Evolutionary conservation across 2,888 invertebrate species (phyloP).

Genomic region (Phania funesta): DNA sequence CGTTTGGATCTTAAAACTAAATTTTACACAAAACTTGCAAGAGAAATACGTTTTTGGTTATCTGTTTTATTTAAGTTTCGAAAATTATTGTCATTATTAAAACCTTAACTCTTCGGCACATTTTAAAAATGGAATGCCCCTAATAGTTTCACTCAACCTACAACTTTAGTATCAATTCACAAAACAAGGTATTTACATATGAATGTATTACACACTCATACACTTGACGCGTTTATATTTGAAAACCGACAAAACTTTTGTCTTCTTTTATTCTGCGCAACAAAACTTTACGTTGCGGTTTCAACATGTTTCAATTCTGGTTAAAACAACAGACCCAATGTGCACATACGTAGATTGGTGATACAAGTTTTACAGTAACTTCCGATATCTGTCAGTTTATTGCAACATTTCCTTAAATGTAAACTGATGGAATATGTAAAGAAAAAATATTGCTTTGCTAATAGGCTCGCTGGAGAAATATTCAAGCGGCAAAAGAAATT

Average conservation of each 20-base stretch:
- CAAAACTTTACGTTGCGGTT: slow-evolving; percentile 52
- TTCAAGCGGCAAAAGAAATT: not conserved
- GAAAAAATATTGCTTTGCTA: not conserved
- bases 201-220: not conserved
- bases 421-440: not conserved
- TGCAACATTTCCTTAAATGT: slow-evolving; percentile 61
- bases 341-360: not conserved
- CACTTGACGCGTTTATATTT: not conserved
- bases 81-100: not conserved
- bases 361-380: slow-evolving; percentile 56
- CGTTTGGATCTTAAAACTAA: not conserved
- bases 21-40: not conserved
- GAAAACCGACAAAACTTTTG: slow-evolving; percentile 42
- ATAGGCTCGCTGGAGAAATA: slow-evolving; percentile 1
- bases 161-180: slow-evolving; percentile 1
- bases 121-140: not conserved
- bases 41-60: too few species aligned
- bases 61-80: not conserved
- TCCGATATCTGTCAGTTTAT: slow-evolving; percentile 62
- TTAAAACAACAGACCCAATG: not conserved
- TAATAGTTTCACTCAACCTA: not conserved
- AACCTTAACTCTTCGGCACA: not conserved
- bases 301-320: slow-evolving; percentile 16
- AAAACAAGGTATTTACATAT: not conserved
- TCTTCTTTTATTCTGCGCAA: slow-evolving; percentile 1